Evolutionary conservation across 2,888 invertebrate genomes (phyloP).

Genomic region (Eueremaeus valkanovi): DNA sequence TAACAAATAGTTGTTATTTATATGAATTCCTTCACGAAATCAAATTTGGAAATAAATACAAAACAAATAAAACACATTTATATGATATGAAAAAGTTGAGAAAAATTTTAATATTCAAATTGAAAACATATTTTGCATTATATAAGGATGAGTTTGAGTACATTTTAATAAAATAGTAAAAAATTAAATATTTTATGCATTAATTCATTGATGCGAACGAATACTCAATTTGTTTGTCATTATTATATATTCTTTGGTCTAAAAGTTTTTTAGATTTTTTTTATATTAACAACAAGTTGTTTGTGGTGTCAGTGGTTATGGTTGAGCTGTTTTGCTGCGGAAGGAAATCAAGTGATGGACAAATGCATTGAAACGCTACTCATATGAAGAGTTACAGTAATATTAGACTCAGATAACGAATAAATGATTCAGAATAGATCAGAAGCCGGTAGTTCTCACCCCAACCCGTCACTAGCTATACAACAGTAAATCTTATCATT

Average conservation of each 20-base stretch:
- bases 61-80: too few species aligned
- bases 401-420: neutral
- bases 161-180: neutral
- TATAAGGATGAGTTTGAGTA: conserved; percentile 1
- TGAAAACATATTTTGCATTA: neutral
- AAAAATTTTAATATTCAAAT: neutral
- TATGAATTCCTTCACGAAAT: neutral
- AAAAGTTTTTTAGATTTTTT: neutral
- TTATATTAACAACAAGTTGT: conserved; percentile 1
- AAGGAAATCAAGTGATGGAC: conserved; percentile 20
- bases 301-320: conserved; percentile 21
- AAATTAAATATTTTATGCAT: neutral
- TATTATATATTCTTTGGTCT: neutral
- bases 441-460: too few species aligned
- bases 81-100: neutral
- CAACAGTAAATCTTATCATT: too few species aligned
- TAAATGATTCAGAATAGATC: neutral
- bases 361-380: conserved; percentile 12
- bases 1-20: neutral
- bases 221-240: conserved; percentile 6
- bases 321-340: conserved; percentile 15
- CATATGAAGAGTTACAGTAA: conserved; percentile 1
- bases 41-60: too few species aligned
- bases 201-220: neutral
- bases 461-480: too few species aligned